Evolutionary conservation across 2,113 vertebrate genomes (phyloP), one percentile per base, ranked within the genome.

Genomic region (Phylloscopus trochilus): DNA sequence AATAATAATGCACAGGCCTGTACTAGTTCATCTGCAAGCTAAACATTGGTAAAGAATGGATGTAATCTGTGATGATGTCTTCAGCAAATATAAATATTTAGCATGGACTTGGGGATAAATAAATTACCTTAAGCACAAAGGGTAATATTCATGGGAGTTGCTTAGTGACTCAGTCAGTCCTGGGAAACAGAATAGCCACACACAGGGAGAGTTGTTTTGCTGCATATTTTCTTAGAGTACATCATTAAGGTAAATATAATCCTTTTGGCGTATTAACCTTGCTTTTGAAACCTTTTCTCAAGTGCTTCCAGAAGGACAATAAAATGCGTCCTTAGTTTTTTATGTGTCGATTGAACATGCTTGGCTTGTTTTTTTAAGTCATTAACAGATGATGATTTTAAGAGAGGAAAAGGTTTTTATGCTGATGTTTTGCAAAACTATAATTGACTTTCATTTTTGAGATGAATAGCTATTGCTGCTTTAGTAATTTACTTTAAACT

Each of bases 161-260:
- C 85, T 56, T 80, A 49, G 76, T 96, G 92, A 90, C 72, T 94
- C 93, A 88, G 55, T 78, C 52, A 82, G 64, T 66, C 68, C 76
- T 90, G 90, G 80, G 92, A 96, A 88, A 68, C 80, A 90, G 55
- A 94, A 81, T 64, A 97, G 89, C 76, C 56, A 33, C 68, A 76
- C 47, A 78, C 7, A 75, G 59, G 62, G 73, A 60, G 59, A 84
- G 92, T 88, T 95, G 85, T 95, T 97, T 94, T 96, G 72, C 90
- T 94, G 60, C 94, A 95, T 96, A 93, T 88, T 96, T 96, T 94
- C 82, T 92, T 94, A 56, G 2, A 74, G 69, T 93, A 86, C 90
- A 93, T 96, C 82, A 96, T 94, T 93, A 94, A 94, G 95, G 95
- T 96, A 95, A 96, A 95, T 87, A 88, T 78, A 91, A 93, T 83